Evolutionary conservation across 1,140 invertebrate species (phyloP), one percentile per base, ranked within the genome.

Genomic region (Drosophila sulfurigaster): DNA sequence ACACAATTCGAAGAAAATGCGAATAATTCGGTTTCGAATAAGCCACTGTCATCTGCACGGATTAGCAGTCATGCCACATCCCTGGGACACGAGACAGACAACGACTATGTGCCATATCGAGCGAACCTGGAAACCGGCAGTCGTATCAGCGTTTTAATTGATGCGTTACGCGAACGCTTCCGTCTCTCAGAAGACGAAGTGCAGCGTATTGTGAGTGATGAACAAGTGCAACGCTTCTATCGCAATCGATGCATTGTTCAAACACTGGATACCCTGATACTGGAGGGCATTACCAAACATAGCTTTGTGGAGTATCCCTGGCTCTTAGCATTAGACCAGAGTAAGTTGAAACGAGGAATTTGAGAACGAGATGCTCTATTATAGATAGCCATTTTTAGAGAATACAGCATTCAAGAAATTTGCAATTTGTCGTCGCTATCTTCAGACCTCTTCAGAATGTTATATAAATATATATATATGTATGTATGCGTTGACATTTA

Each of bases 241-340:
- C 71, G 80, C 1, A 62, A 64, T 2, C 78, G 68, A 3, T 69
- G 67, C 1, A 15, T 91, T 1, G 41, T 32, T 7, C 11, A 46
- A 1, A 62, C 72, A 2, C 4, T 92, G 46, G 91, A 92, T 32
- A 64, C 57, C 3, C 62, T 92, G 3, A 20, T 67, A 30, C 1
- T 76, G 16, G 79, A 78, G 57, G 92, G 91, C 0, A 77, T 92
- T 1, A 77, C 35, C 4, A 88, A 82, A 25, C 59, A 66, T 5
- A 91, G 78, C 41, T 75, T 92, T n/a, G 6, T 92, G 1, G 82
- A 91, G 16, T 85, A 92, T 73, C 90, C 91, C 5, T 92, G 91
- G 91, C 28, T 92, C 1, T 15, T 92, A 8, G 74, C 79, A 0
- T 43, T 88, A 13, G 82, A 91, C 5, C 73, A 43, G 59, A 78